Conservation (phyloP, 2,888 invertebrate genomes). For the Eupithecia tripunctaria region DNA sequence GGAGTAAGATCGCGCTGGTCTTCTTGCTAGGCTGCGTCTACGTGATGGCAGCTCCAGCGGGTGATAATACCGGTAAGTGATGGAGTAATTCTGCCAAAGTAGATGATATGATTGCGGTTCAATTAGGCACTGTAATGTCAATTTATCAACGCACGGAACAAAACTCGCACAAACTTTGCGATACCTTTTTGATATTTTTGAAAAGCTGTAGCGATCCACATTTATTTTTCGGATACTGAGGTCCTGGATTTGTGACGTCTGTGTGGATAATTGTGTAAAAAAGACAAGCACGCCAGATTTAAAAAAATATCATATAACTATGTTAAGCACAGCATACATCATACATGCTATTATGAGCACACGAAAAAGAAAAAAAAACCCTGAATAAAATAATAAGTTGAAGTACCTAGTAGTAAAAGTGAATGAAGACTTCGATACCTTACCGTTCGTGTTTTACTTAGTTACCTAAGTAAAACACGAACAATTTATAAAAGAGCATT, state of each 20-base stretch:
- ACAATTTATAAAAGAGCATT: neutral
- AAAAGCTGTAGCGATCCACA: too few species aligned
- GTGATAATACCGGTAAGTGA: constrained; percentile 54
- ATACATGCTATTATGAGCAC: neutral
- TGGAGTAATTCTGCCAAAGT: neutral
- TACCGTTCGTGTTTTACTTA: too few species aligned
- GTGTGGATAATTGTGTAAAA: too few species aligned
- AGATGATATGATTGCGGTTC: neutral
- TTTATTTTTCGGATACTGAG: too few species aligned
- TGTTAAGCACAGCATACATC: neutral
- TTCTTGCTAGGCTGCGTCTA: constrained; percentile 47
- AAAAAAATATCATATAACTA: too few species aligned
- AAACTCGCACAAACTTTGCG: neutral
- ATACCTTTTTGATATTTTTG: neutral
- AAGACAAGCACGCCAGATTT: too few species aligned
- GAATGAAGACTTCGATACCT: neutral
- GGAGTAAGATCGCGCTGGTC: constrained; percentile 43
- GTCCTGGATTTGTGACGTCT: too few species aligned
- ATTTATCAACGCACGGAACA: neutral
- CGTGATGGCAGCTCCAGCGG: constrained; percentile 53
- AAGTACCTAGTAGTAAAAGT: neutral
- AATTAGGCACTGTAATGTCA: neutral
- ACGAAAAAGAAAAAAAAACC: neutral
- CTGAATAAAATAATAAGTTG: neutral
- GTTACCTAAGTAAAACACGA: neutral